Evolutionary conservation across 2,113 vertebrate genomes (phyloP), one percentile per base, ranked within the genome.

Genomic region (Pungitius pungitius): DNA sequence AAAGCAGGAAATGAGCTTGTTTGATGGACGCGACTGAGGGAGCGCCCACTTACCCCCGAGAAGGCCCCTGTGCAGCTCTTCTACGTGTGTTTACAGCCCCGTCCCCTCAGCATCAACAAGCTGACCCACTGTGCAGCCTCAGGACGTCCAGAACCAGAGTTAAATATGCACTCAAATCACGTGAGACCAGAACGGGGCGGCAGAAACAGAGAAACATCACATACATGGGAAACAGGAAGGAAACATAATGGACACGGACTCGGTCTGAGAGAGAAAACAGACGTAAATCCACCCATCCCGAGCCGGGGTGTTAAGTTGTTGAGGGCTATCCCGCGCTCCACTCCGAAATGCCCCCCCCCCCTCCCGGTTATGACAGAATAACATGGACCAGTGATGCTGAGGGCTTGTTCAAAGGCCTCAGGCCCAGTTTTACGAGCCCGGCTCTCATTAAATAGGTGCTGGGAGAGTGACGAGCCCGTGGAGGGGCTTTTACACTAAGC

Each of bases 401-500:
- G 75, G 84, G 77, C 66, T 58, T 1, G 61, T 87, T 92, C 89
- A 89, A 87, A 88, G 70, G 65, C 73, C 77, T 74, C 64, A 20
- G 82, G 63, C 54, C 56, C 67, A n/a, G 20, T 79, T 89, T 91
- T 88, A 90, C 52, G 52, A 86, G 81, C 72, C 7, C 42, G 6
- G 40, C 55, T 88, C 83, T 90, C 89, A 88, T 91, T 91, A 87
- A 91, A 89, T 84, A 82, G 87, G 87, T 85, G 88, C 75, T 18
- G 80, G 76, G 49, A 82, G 88, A 90, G 89, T 90, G 91, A 78
- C 8, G 43, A 86, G 66, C 58, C 79, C 54, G 81, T 82, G 43
- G 42, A 63, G 76, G 42, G 77, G 60, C 57, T 77, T 84, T 79
- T 74, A 86, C 73, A 40, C 67, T 52, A 51, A 68, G 75, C 83